Evolutionary conservation across 2,888 invertebrate genomes (phyloP).

Genomic region (Cerastoderma edule): DNA sequence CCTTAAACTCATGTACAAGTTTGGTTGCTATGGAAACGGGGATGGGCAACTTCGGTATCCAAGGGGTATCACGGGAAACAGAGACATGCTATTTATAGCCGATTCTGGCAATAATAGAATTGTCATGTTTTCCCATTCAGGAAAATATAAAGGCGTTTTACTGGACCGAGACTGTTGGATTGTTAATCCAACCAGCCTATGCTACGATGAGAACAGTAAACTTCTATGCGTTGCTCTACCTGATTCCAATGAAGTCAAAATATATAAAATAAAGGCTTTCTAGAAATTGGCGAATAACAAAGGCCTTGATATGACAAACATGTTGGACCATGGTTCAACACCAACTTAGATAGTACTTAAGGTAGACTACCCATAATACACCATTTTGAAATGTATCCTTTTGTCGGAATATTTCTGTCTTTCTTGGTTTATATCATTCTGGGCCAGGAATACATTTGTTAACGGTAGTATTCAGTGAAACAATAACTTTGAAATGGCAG

Average conservation of each 20-base stretch:
- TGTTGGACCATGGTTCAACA: too few species aligned
- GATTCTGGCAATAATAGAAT: slow-evolving; percentile 66
- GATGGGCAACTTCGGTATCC: slow-evolving; percentile 57
- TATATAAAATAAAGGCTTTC: slow-evolving; percentile 53
- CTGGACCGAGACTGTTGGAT: slow-evolving; percentile 43
- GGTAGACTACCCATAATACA: too few species aligned
- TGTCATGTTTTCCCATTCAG: slow-evolving; percentile 53
- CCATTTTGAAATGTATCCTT: too few species aligned
- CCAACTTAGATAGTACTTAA: too few species aligned
- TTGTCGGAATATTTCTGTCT: too few species aligned
- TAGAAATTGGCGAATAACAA: too few species aligned
- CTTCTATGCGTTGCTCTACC: slow-evolving; percentile 59
- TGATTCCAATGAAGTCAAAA: slow-evolving; percentile 51
- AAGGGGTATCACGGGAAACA: slow-evolving; percentile 49
- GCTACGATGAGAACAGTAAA: slow-evolving; percentile 29
- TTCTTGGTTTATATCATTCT: too few species aligned
- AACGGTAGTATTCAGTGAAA: too few species aligned
- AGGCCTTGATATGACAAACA: too few species aligned
- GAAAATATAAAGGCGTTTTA: slow-evolving; percentile 44
- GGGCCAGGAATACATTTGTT: too few species aligned
- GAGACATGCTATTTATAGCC: slow-evolving; percentile 53
- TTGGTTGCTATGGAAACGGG: slow-evolving; percentile 53
- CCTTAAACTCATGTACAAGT: slow-evolving; percentile 54
- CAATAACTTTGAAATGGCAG: too few species aligned
- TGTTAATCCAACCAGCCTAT: slow-evolving; percentile 55